phyloP scores from a whole-genome alignment of 2,113 vertebrate genomes.

The Steatornis caripensis region DNA sequence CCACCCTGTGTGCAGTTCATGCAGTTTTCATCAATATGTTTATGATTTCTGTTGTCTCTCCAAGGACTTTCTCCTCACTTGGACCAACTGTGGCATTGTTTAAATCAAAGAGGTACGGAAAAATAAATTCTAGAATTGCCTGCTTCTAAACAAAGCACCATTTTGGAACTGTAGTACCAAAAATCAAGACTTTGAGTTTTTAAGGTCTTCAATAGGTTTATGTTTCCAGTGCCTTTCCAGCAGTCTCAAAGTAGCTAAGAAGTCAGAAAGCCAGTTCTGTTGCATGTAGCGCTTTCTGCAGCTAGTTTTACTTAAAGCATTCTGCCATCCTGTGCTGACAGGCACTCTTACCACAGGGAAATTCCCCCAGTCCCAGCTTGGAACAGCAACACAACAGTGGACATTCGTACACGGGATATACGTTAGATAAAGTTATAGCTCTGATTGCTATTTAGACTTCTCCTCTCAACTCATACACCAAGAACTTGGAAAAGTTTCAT shows the following conservation, averaged over 20 bases:
- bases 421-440: background rate
- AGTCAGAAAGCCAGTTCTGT: background rate
- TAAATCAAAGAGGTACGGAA: background rate
- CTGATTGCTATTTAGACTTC: background rate
- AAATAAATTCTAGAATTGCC: background rate
- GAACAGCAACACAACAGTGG: background rate
- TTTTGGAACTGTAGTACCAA: background rate
- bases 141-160: background rate
- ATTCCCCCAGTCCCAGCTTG: background rate
- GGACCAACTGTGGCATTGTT: background rate
- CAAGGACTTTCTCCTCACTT: background rate
- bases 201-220: background rate
- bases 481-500: conserved; percentile 57
- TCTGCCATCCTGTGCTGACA: background rate
- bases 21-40: conserved; percentile 22
- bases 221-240: background rate
- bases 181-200: background rate
- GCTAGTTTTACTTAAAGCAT: background rate
- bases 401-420: background rate
- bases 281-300: background rate
- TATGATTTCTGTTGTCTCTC: background rate
- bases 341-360: background rate
- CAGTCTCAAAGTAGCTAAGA: background rate
- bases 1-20: background rate
- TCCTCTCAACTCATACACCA: background rate